Evolutionary conservation across 1,140 invertebrate genomes (phyloP).

Genomic region (Aphis gossypii): DNA sequence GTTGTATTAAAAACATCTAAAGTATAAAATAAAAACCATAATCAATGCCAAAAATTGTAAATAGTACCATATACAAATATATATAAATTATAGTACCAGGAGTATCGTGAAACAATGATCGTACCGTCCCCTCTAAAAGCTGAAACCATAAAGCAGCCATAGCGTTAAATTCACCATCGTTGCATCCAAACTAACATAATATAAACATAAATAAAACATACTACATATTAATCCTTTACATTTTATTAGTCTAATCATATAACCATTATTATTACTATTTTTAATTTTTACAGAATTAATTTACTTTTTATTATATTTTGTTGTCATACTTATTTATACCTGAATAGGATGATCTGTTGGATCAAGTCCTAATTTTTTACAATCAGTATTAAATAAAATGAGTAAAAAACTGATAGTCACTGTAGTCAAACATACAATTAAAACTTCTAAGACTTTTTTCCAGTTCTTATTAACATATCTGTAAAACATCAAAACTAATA

Average conservation of each 20-base stretch:
- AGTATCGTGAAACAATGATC: conserved; percentile 90
- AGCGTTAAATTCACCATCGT: conserved; percentile 90
- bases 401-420: conserved; percentile 86
- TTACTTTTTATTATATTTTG: no score
- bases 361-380: conserved; percentile 78
- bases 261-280: no score
- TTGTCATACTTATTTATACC: conserved; percentile 62
- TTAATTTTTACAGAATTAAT: no score
- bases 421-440: conserved; percentile 82
- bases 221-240: no score
- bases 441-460: conserved; percentile 85
- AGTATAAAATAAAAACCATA: not conserved
- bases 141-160: conserved; percentile 95
- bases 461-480: conserved; percentile 78
- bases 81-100: conserved; percentile 65
- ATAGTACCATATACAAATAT: conserved; percentile 67
- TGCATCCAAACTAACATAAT: conserved; percentile 79
- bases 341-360: conserved; percentile 79
- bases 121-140: conserved; percentile 93
- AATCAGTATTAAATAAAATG: conserved; percentile 89
- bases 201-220: not conserved
- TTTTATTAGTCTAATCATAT: no score
- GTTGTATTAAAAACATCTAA: conserved; percentile 71
- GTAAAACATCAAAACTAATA: conserved; percentile 59
- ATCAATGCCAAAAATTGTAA: not conserved